Base-by-base conservation (phyloP, 2,797 vertebrate species). In the Molossus alvarezi region DNA sequence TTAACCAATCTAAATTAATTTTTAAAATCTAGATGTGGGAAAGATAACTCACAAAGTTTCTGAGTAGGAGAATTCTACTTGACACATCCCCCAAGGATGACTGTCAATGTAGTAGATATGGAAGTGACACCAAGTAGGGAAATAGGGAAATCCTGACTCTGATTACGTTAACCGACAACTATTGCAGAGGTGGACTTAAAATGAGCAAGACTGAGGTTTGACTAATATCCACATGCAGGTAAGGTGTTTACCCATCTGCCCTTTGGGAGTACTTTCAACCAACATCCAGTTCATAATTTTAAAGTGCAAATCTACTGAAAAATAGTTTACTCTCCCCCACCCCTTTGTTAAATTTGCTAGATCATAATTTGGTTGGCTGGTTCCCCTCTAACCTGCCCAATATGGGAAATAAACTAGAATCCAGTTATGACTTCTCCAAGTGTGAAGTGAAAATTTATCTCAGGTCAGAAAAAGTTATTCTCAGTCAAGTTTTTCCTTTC, bases 281-380 rank as follows among this genome's bases (percentile, higher is more conserved):
- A 96, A 96, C 94, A 98, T 97, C 97, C 97, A 98, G 94, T 98
- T 97, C 97, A 95, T 94, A 91, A 97, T 96, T 97, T 98, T 98
- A 98, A 98, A 98, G 98, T 98, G 98, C 98, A 98, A 97, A 96
- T 97, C 94, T 94, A 89, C 37, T 95, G 27, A 89, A 93, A 97
- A 97, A 97, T 95, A 95, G 89, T 88, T 94, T 86, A 88, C 82
- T 95, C 89, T 91, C 41, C 67, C 92, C 75, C 17, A 48, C 9
- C 9, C 83, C 64, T 87, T 76, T 88, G 67, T 96, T 93, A 94
- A 90, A 94, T 96, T 92, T 97, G 60, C 65, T 80, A 88, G 93
- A 85, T 69, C 88, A 57, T 72, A 60, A 72, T 89, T 95, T 5
- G 1, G 88, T 45, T 96, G 60, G 72, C 15, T 90, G 13, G 53